Conservation (phyloP, 2,888 invertebrate genomes). For the Polymixis flavicincta region DNA sequence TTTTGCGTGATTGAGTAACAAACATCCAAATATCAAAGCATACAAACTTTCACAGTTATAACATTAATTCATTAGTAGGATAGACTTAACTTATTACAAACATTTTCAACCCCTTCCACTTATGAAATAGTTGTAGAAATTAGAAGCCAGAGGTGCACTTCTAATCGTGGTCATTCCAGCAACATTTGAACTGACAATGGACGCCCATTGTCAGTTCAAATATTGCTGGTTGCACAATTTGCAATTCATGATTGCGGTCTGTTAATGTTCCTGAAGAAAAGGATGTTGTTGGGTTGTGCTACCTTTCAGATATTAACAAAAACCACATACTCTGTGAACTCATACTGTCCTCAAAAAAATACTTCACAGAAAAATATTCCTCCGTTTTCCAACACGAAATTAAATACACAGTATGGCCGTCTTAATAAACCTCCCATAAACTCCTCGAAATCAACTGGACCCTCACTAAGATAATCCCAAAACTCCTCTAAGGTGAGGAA, state of each 20-base stretch:
- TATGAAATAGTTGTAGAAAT: neutral
- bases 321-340: no score
- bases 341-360: neutral
- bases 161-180: neutral
- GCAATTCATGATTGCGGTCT: no score
- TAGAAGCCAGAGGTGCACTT: neutral
- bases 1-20: no score
- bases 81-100: no score
- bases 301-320: neutral
- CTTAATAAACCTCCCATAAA: constrained; percentile 19
- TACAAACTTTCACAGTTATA: no score
- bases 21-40: no score
- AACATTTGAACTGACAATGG: neutral
- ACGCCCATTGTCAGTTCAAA: no score
- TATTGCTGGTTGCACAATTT: no score
- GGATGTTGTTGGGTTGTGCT: no score
- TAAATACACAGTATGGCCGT: constrained; percentile 8
- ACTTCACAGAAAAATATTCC: neutral
- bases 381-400: constrained; percentile 19
- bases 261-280: neutral
- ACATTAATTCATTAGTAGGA: no score
- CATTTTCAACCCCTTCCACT: neutral
- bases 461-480: constrained; percentile 30
- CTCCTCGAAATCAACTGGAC: constrained; percentile 25
- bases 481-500: constrained; percentile 40